phyloP scores from a whole-genome alignment of 2,113 vertebrate genomes.

The Carollia perspicillata region DNA sequence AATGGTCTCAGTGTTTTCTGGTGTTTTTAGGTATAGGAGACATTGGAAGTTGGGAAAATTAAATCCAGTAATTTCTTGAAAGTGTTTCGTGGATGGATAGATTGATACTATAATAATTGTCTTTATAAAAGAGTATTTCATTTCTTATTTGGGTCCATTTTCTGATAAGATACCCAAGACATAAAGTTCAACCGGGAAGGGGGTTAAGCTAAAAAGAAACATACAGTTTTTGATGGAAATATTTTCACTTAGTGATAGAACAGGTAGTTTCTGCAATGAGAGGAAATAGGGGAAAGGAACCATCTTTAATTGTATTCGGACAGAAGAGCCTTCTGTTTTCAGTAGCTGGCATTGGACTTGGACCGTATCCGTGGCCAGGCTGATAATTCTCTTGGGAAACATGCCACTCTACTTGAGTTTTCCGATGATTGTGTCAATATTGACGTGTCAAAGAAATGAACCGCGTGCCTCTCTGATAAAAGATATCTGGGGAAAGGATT shows the following conservation, averaged over 20 bases:
- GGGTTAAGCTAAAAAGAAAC: neutral
- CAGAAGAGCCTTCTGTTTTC: slow-evolving; percentile 30
- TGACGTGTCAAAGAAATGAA: slow-evolving; percentile 70
- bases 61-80: slow-evolving; percentile 10
- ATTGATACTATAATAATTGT: neutral
- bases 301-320: neutral
- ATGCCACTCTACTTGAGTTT: slow-evolving; percentile 68
- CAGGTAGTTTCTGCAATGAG: slow-evolving; percentile 22
- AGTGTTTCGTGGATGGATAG: neutral
- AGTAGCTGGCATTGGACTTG: slow-evolving; percentile 27
- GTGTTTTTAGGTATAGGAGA: neutral
- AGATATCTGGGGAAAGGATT: slow-evolving; percentile 69
- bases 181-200: neutral
- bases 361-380: neutral
- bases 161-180: neutral
- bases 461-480: slow-evolving; percentile 66
- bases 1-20: neutral
- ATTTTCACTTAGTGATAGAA: neutral
- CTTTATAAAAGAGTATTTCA: neutral
- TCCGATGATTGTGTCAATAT: slow-evolving; percentile 62
- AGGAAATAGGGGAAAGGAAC: neutral
- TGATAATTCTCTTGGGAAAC: slow-evolving; percentile 72
- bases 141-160: neutral
- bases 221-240: neutral
- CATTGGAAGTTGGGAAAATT: neutral